A percentile compares a stretch with the other conserved stretches of the same genome.
Conservation (phyloP, 2,888 invertebrate species). For the Torymus texanus region DNA sequence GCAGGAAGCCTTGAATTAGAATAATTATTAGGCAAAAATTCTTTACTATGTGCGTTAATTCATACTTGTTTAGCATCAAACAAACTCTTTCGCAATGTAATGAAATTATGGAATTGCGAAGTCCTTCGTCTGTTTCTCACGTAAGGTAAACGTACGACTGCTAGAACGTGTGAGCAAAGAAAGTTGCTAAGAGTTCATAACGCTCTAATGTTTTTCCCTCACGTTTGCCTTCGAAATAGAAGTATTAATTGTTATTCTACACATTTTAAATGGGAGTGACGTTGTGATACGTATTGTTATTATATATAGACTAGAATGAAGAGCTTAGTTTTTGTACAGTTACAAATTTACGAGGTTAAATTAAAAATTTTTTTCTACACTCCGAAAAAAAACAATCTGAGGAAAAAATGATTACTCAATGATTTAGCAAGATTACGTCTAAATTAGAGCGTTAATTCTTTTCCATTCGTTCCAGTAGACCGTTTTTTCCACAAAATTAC, state of each 20-base stretch:
- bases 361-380: too few relatives aligned
- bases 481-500: background rate
- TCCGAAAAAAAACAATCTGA: background rate
- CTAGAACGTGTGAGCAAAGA: background rate
- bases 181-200: too few relatives aligned
- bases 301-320: too few relatives aligned
- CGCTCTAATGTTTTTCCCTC: too few relatives aligned
- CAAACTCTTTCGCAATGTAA: conserved; percentile 33
- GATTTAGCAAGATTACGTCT: too few relatives aligned
- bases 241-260: too few relatives aligned
- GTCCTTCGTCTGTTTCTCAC: conserved; percentile 8
- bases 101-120: conserved; percentile 40
- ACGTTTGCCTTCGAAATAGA: too few relatives aligned
- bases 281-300: too few relatives aligned
- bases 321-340: too few relatives aligned
- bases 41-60: conserved; percentile 17
- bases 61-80: conserved; percentile 14
- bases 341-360: too few relatives aligned
- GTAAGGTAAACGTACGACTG: background rate
- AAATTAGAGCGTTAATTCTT: background rate
- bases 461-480: background rate
- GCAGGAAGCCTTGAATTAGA: background rate
- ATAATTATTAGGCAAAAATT: conserved; percentile 12
- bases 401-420: too few relatives aligned
- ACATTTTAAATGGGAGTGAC: too few relatives aligned